These are phyloP conservation scores for Drosophila saltans DNA, from an alignment of 1,140 invertebrate genomes.

Conservation along the genomic window DNA sequence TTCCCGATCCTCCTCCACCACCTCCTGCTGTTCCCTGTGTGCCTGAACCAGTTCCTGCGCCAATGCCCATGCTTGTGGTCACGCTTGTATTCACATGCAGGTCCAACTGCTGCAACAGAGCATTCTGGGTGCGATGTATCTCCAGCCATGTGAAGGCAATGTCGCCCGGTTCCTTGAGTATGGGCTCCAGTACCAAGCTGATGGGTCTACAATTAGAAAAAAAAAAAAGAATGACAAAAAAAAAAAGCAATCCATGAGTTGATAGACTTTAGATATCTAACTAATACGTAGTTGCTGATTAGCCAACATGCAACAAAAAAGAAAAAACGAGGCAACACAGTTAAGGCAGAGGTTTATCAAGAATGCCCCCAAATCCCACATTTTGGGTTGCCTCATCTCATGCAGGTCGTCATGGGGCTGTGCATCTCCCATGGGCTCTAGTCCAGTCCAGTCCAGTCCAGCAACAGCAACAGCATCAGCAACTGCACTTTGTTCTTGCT, in stretches of 20 bases:
- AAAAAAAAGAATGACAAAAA: neutral
- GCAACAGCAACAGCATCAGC: neutral
- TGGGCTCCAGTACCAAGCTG: conserved; percentile 89
- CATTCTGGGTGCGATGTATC: conserved; percentile 87
- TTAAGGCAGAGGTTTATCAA: too few species aligned
- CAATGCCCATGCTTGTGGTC: conserved; percentile 61
- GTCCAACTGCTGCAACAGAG: conserved; percentile 86
- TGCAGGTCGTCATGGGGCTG: neutral
- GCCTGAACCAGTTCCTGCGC: conserved; percentile 18
- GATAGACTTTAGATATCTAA: conserved; percentile 3
- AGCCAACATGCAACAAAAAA: neutral
- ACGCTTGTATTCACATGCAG: conserved; percentile 83
- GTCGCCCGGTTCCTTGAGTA: conserved; percentile 88
- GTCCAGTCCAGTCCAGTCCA: neutral
- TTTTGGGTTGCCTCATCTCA: neutral
- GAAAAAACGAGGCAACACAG: too few species aligned
- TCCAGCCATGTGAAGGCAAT: conserved; percentile 89
- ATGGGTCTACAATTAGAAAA: conserved; percentile 61
- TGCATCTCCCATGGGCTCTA: neutral
- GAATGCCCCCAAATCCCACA: too few species aligned
- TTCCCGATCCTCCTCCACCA: neutral
- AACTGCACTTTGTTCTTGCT: neutral
- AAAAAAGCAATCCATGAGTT: conserved; percentile 8
- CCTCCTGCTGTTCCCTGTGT: too few species aligned
- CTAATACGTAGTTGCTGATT: neutral